Evolutionary conservation across 2,797 vertebrate species (phyloP).

Genomic region (Salmo trutta): DNA sequence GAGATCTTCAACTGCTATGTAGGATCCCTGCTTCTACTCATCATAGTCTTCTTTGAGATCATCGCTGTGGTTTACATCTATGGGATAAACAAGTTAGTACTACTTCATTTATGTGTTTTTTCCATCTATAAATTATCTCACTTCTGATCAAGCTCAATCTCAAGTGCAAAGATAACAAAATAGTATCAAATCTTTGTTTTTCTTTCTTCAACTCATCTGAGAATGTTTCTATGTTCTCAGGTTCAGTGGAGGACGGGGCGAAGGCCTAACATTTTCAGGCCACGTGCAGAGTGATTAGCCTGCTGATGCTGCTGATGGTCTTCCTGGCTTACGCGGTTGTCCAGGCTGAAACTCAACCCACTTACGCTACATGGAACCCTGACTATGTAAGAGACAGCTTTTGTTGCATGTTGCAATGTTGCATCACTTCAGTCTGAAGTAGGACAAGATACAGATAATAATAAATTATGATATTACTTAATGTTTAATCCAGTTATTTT

Average conservation of each 20-base stretch:
- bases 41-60: conserved; percentile 83
- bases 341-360: conserved; percentile 55
- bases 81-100: conserved; percentile 75
- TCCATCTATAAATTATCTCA: not conserved
- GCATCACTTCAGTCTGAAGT: not conserved
- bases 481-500: too few species aligned
- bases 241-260: conserved; percentile 84
- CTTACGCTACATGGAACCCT: conserved; percentile 82
- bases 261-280: conserved; percentile 72
- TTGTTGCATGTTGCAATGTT: not conserved
- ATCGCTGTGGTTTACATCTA: conserved; percentile 74
- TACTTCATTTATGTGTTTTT: not conserved
- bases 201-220: not conserved
- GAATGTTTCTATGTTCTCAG: conserved; percentile 56
- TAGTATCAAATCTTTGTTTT: too few species aligned
- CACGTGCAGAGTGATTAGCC: conserved; percentile 80
- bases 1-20: conserved; percentile 81
- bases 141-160: not conserved
- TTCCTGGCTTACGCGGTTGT: conserved; percentile 73
- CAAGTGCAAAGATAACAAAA: too few species aligned
- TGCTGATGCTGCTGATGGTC: conserved; percentile 77
- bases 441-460: not conserved
- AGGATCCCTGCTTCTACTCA: conserved; percentile 76
- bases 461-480: too few species aligned
- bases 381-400: conserved; percentile 67